Conservation (phyloP, 2,797 vertebrate species). For the Octomys mimax region DNA sequence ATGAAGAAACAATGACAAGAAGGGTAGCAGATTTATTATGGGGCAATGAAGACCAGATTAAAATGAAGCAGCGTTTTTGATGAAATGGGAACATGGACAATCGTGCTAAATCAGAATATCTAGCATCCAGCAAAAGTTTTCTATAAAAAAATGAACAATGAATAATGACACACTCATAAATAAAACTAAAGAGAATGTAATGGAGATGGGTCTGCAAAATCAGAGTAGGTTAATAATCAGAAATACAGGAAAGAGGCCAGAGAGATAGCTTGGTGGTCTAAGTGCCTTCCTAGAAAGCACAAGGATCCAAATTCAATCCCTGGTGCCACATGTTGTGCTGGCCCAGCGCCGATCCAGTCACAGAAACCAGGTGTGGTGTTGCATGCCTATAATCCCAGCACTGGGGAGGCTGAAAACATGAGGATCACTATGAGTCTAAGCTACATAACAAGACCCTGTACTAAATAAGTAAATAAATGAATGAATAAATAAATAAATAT, state of each 20-base stretch:
- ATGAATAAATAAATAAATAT: too few relatives aligned
- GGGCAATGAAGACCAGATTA: background rate
- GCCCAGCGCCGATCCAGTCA: too few relatives aligned
- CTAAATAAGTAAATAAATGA: too few relatives aligned
- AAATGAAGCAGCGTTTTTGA: background rate
- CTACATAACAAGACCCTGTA: too few relatives aligned
- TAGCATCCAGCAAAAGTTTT: background rate
- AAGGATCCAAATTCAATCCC: too few relatives aligned
- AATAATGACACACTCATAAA: background rate
- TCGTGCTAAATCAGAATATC: background rate
- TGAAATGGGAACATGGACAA: background rate
- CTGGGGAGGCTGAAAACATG: too few relatives aligned
- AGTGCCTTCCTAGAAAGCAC: too few relatives aligned
- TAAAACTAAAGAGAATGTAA: background rate
- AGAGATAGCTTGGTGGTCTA: too few relatives aligned
- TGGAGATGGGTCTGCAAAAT: background rate
- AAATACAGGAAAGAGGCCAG: background rate
- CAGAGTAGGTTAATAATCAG: background rate
- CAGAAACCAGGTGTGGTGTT: too few relatives aligned
- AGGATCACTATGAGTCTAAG: too few relatives aligned
- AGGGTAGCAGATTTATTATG: background rate
- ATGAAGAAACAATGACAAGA: background rate
- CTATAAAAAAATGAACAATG: background rate
- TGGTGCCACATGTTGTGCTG: too few relatives aligned
- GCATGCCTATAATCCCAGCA: too few relatives aligned